phyloP scores from a whole-genome alignment of 2,888 invertebrate genomes.

The Sinelater perroti region DNA sequence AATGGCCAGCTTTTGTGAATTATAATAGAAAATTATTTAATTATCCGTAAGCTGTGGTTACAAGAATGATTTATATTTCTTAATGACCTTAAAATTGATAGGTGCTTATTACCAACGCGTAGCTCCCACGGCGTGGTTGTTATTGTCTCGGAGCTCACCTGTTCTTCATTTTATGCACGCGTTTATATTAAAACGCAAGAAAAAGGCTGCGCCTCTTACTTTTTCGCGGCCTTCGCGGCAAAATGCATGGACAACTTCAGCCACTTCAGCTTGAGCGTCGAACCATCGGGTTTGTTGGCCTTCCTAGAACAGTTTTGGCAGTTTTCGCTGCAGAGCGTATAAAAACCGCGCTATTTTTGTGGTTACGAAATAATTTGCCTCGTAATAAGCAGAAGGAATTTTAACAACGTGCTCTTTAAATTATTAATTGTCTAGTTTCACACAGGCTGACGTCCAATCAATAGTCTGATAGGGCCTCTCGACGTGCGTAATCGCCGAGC shows the following conservation, averaged over 20 bases:
- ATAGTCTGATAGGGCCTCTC: slow-evolving; percentile 16
- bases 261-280: not conserved
- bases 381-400: slow-evolving; percentile 15
- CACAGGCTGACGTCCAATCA: slow-evolving; percentile 15
- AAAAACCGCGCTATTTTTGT: not conserved
- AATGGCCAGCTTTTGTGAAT: not conserved
- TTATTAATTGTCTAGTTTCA: slow-evolving; percentile 15
- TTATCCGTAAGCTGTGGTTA: no score
- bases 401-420: slow-evolving; percentile 4
- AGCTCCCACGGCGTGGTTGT: no score
- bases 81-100: not conserved
- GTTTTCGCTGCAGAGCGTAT: not conserved
- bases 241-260: not conserved
- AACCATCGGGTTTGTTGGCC: not conserved
- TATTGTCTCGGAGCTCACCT: no score
- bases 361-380: slow-evolving; percentile 5
- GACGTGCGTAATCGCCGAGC: slow-evolving; percentile 7
- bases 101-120: no score
- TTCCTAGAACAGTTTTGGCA: not conserved
- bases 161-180: no score
- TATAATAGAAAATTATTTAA: not conserved
- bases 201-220: not conserved
- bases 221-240: not conserved
- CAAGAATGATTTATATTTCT: not conserved
- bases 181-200: no score